Percentiles rank a stretch among this genome's conserved stretches.
Conservation (phyloP, 2,113 vertebrate genomes). For the Laticauda laticaudata region DNA sequence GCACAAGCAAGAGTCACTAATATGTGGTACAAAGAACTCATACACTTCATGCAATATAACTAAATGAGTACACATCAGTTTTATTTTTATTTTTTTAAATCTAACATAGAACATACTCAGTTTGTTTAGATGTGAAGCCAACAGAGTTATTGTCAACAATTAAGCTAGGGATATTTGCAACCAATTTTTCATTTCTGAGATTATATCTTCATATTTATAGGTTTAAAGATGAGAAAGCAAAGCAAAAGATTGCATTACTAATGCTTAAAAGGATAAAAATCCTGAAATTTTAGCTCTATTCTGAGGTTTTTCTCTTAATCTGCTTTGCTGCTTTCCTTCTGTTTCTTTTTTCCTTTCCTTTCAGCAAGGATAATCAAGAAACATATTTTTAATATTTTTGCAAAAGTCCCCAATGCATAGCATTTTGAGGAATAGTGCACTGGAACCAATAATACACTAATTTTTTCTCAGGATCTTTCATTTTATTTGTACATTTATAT, state of each 20-base stretch:
- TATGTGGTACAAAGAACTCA: not conserved
- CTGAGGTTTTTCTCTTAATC: not conserved
- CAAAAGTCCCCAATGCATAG: not conserved
- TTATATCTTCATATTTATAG: not conserved
- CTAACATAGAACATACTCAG: not conserved
- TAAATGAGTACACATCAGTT: not conserved
- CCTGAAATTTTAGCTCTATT: not conserved
- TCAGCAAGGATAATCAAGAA: not conserved
- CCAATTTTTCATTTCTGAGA: not conserved
- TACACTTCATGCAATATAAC: not conserved
- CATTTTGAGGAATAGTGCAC: not conserved
- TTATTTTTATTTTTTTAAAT: not conserved
- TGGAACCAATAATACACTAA: not conserved
- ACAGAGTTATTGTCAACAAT: not conserved
- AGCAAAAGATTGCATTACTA: not conserved
- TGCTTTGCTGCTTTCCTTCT: not conserved
- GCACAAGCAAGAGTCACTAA: not conserved
- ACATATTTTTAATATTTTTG: not conserved
- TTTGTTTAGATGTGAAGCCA: not conserved
- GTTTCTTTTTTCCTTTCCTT: not conserved
- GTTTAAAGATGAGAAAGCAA: not conserved
- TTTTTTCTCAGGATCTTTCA: not conserved
- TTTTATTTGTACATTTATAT: not conserved
- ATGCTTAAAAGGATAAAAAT: not conserved
- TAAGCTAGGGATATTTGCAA: not conserved